Evolutionary conservation across 2,113 vertebrate genomes (phyloP), one percentile per base, ranked within the genome.

Genomic region (Barnardius zonarius): DNA sequence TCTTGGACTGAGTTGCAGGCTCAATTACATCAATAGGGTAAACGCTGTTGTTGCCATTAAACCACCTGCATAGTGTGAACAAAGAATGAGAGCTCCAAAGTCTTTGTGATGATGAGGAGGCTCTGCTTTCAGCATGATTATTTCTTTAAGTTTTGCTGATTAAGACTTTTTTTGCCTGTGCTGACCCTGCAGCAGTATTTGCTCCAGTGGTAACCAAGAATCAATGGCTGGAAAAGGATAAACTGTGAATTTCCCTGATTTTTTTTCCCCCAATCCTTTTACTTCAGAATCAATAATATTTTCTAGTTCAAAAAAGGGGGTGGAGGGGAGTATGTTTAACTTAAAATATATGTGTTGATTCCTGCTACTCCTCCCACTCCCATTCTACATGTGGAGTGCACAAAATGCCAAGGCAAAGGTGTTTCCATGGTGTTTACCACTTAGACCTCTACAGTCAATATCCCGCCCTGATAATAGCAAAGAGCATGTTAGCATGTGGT

Each of bases 401-500:
- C 77, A 89, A 93, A 96, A 86, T 79, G 80, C 77, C 86, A 89
- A 95, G 57, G 83, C 88, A 91, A 94, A 96, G 83, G 90, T 96
- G 81, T 96, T 96, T 96, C 91, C 90, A 82, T 92, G 88, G 86
- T 84, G 83, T 94, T 96, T 95, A 86, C 88, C 48, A 15, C 87
- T 78, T 79, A 94, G 73, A 76, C 86, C 80, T 94, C 74, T 73
- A 43, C 64, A 96, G 86, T 95, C 73, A 78, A 83, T 95, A 94
- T 75, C 83, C 62, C 3, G 0, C 69, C 80, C 77, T 79, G 62
- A 37, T 94, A 91, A 92, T 17, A 66, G 62, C 76, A 88, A 72
- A 91, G 77, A 62, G 13, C 62, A n/a, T 16, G 43, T 68, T 90
- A 90, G n/a, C 43, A 3, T 66, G 69, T 79, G 91, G 76, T 94